phyloP scores from a whole-genome alignment of 1,140 invertebrate species.

The Subanguina moxae region DNA sequence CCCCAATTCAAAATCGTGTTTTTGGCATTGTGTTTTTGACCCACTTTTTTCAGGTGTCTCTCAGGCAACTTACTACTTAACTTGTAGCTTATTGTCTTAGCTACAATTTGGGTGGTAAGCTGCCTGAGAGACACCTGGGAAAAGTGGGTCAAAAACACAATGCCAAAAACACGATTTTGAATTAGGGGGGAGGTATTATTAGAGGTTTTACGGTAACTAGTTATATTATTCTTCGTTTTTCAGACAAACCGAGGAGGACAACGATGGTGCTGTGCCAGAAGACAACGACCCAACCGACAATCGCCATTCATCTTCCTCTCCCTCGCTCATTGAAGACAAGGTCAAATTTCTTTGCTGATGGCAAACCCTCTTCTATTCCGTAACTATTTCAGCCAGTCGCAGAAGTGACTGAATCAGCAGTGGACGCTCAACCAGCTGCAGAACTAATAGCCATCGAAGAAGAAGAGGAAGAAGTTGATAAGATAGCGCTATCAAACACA shows the following conservation, averaged over 20 bases:
- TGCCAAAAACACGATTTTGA: no score
- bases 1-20: no score
- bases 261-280: neutral
- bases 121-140: no score
- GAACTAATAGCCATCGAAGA: neutral
- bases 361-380: neutral
- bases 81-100: no score
- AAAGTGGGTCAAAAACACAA: no score
- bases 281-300: constrained; percentile 7
- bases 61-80: no score
- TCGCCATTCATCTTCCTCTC: constrained; percentile 5
- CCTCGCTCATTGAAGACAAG: neutral
- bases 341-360: neutral
- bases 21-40: no score
- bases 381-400: neutral
- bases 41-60: no score
- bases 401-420: neutral
- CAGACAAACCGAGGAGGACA: neutral
- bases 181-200: no score
- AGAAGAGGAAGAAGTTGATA: neutral
- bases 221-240: no score
- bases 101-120: no score
- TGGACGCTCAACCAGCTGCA: neutral
- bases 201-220: no score
- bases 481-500: neutral